Percentiles rank a stretch among this genome's conserved stretches.
Evolutionary conservation across 2,888 invertebrate species (phyloP).

Genomic region (Limnephilus auricula): DNA sequence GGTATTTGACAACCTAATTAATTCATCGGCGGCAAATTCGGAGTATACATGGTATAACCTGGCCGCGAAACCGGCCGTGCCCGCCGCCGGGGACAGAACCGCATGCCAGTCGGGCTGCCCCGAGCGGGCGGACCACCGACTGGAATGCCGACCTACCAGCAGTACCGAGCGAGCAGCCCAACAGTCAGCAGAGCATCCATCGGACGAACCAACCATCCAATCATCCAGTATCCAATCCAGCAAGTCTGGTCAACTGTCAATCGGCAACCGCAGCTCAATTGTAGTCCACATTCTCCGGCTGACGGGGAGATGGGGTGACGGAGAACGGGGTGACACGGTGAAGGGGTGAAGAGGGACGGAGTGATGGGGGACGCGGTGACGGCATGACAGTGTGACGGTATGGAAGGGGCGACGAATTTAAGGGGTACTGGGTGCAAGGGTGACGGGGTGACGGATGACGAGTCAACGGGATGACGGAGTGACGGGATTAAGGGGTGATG

Average conservation of each 20-base stretch:
- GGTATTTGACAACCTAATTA: slow-evolving; percentile 42
- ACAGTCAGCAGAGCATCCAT: too few species aligned
- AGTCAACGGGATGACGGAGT: too few species aligned
- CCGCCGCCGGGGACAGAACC: slow-evolving; percentile 3
- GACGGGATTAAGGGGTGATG: too few species aligned
- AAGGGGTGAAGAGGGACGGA: too few species aligned
- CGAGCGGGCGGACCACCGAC: slow-evolving; percentile 7
- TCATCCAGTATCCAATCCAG: neutral
- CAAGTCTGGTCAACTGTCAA: neutral
- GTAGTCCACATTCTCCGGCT: neutral
- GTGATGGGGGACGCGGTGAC: too few species aligned
- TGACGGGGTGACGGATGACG: too few species aligned
- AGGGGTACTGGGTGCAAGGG: too few species aligned
- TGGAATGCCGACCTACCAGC: slow-evolving; percentile 12
- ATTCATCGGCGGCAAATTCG: slow-evolving; percentile 34
- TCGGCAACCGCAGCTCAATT: neutral
- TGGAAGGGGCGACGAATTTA: too few species aligned
- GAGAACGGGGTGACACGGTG: neutral
- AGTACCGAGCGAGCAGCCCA: neutral
- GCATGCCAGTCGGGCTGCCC: slow-evolving; percentile 27
- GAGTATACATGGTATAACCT: neutral
- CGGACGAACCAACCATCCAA: too few species aligned
- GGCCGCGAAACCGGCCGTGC: slow-evolving; percentile 21
- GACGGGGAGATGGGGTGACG: neutral
- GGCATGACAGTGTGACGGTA: too few species aligned